Evolutionary conservation across 2,888 invertebrate genomes (phyloP).

Genomic region (Ormyrus nitidulus): DNA sequence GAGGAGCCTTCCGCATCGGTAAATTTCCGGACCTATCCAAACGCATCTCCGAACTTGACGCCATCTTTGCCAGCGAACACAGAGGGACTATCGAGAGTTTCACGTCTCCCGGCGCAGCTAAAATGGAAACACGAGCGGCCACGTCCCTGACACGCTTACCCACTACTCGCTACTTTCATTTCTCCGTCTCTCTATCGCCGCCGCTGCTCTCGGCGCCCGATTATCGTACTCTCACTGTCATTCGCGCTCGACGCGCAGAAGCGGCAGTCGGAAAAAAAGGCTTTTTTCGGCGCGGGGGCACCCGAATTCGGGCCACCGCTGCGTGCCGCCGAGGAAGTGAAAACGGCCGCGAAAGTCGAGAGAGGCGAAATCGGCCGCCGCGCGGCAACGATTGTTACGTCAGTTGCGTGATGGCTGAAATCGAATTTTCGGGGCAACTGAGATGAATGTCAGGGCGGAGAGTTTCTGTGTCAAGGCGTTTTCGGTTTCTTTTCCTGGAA

Average conservation of each 20-base stretch:
- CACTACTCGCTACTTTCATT: conserved; percentile 59
- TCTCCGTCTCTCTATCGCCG: conserved; percentile 57
- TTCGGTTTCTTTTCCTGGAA: background rate
- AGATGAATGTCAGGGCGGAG: conserved; percentile 11
- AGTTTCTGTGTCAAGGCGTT: conserved; percentile 34
- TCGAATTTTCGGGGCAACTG: conserved; percentile 1
- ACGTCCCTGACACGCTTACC: conserved; percentile 62
- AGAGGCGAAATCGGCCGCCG: conserved; percentile 13
- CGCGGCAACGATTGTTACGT: conserved; percentile 4
- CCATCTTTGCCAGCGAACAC: no score
- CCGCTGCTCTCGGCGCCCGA: background rate
- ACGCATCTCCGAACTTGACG: no score
- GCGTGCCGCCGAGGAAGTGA: conserved; percentile 17
- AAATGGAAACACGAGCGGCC: conserved; percentile 51
- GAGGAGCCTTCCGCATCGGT: no score
- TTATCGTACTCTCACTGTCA: conserved; percentile 41
- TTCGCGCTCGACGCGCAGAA: background rate
- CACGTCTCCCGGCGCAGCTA: background rate
- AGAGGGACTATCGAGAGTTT: no score
- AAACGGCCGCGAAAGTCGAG: conserved; percentile 20
- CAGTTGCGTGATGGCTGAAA: background rate
- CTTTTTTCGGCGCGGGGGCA: background rate
- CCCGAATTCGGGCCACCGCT: no score
- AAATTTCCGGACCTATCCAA: no score
- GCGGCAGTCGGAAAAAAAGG: background rate